phyloP scores from a whole-genome alignment of 1,140 invertebrate species.

The Acromyrmex echinatior region DNA sequence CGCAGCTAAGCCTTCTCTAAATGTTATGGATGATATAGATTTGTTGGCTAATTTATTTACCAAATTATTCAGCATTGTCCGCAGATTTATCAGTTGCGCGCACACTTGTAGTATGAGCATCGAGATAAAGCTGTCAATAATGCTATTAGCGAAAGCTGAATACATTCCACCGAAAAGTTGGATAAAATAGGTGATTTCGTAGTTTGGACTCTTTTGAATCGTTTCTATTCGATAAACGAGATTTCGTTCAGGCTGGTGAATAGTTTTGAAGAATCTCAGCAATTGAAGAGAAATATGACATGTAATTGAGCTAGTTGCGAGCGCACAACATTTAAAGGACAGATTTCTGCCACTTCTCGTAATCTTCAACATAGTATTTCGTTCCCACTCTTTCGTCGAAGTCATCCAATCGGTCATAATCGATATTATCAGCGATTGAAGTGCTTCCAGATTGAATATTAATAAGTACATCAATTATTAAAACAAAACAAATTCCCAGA shows the following conservation, averaged over 20 bases:
- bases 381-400: conserved; percentile 3
- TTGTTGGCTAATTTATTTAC: conserved; percentile 16
- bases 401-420: conserved; percentile 7
- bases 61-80: conserved; percentile 36
- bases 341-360: conserved; percentile 29
- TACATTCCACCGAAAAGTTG: conserved; percentile 73
- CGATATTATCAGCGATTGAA: conserved; percentile 19
- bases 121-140: conserved; percentile 68
- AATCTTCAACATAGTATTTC: conserved; percentile 27
- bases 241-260: background rate
- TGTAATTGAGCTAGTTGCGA: background rate
- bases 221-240: conserved; percentile 56
- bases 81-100: conserved; percentile 70
- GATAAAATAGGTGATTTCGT: conserved; percentile 84
- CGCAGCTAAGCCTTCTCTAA: conserved; percentile 38
- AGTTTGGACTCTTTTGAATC: conserved; percentile 82
- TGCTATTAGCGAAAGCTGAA: background rate
- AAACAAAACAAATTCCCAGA: background rate
- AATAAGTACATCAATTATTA: background rate
- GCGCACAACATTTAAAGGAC: conserved; percentile 5
- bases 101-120: conserved; percentile 74
- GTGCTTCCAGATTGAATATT: background rate
- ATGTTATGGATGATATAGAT: conserved; percentile 6
- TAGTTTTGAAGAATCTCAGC: background rate
- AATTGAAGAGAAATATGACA: background rate